Evolutionary conservation across 2,888 invertebrate species (phyloP).

Genomic region (Nomada flava): DNA sequence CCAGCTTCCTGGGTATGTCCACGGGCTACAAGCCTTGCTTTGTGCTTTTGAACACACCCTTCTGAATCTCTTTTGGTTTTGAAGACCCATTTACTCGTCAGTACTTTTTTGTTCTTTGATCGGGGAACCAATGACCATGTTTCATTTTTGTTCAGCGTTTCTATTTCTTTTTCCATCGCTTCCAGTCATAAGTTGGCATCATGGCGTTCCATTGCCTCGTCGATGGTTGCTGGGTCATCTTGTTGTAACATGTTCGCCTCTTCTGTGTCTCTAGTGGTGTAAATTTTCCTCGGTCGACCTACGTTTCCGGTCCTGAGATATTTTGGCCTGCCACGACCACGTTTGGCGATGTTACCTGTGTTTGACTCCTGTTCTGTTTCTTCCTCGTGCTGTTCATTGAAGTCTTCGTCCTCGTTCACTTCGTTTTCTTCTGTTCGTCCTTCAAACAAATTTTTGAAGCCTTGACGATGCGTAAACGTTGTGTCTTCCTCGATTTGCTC

Average conservation of each 20-base stretch:
- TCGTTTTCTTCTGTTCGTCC: not conserved
- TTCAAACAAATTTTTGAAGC: not conserved
- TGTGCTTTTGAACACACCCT: not conserved
- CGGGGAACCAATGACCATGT: not conserved
- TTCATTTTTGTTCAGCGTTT: not conserved
- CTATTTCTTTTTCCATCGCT: not conserved
- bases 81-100: conserved; percentile 2
- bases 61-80: not conserved
- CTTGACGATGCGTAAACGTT: not conserved
- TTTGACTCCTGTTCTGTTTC: not conserved
- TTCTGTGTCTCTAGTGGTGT: not conserved
- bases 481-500: not conserved
- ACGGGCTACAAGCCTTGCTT: not conserved
- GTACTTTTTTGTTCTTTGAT: not conserved
- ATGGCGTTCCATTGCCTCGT: not conserved
- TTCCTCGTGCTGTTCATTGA: not conserved
- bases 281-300: not conserved
- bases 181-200: not conserved
- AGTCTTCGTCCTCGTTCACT: not conserved
- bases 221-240: not conserved
- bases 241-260: not conserved
- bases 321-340: not conserved
- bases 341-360: not conserved
- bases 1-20: not conserved
- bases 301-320: not conserved